These are phyloP conservation scores for Pararge aegeria DNA, from an alignment of 1,140 invertebrate species.

Conservation along the genomic window DNA sequence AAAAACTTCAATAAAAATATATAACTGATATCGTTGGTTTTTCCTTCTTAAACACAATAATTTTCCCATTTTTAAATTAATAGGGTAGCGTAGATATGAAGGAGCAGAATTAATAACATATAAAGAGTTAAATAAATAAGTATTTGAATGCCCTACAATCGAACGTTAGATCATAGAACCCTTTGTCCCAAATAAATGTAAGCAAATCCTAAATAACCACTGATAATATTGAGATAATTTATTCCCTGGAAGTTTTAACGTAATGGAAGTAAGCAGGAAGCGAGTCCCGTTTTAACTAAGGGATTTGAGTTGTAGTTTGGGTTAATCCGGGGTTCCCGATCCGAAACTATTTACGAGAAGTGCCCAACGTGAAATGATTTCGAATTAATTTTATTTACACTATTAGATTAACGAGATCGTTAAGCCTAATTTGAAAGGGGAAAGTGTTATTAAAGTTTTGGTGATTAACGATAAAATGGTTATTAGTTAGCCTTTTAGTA, in stretches of 20 bases:
- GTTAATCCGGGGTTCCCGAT: constrained; percentile 36
- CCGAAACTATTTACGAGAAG: constrained; percentile 30
- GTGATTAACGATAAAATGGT: neutral
- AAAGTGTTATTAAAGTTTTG: neutral
- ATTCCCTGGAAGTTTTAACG: constrained; percentile 31
- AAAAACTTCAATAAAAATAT: no score
- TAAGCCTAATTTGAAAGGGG: neutral
- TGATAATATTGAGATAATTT: constrained; percentile 22
- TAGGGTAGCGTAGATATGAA: no score
- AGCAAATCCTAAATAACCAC: constrained; percentile 13
- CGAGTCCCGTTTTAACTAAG: constrained; percentile 41
- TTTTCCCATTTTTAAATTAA: no score
- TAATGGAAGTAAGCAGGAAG: constrained; percentile 26
- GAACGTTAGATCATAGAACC: neutral
- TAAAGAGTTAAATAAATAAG: no score
- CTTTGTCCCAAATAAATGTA: constrained; percentile 4
- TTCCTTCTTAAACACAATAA: no score
- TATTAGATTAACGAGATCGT: neutral
- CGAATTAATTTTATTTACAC: neutral
- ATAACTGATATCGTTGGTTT: no score
- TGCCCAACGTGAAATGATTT: constrained; percentile 19
- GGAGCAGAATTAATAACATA: no score
- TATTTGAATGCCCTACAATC: no score
- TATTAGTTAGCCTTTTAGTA: no score
- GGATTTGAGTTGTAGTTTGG: constrained; percentile 41